These are phyloP conservation scores for Dimorphilus gyrociliatus DNA, from an alignment of 2,888 invertebrate genomes.

Conservation along the genomic window DNA sequence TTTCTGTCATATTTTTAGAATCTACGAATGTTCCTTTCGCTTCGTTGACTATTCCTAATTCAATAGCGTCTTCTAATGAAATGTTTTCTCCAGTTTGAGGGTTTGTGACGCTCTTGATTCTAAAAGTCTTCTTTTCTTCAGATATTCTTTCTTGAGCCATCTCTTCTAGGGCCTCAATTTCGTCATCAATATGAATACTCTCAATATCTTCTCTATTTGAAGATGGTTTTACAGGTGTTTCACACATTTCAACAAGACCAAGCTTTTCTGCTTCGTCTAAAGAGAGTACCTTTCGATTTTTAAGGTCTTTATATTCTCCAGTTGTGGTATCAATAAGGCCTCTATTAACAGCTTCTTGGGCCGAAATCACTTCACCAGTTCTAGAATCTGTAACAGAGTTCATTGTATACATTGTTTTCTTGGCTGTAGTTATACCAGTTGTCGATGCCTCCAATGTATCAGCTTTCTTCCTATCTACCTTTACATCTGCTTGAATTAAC, in stretches of 20 bases:
- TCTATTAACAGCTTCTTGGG: conserved; percentile 75
- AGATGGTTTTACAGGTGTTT: no score
- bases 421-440: conserved; percentile 19
- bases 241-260: no score
- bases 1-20: conserved; percentile 57
- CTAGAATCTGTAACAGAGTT: conserved; percentile 49
- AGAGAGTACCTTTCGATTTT: conserved; percentile 46
- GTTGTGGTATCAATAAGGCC: conserved; percentile 75
- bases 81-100: conserved; percentile 16
- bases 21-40: conserved; percentile 44
- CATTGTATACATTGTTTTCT: conserved; percentile 26
- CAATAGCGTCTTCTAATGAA: conserved; percentile 47
- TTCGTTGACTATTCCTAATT: conserved; percentile 55
- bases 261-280: conserved; percentile 53
- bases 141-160: conserved; percentile 40
- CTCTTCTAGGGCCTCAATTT: conserved; percentile 42
- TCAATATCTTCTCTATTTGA: conserved; percentile 51
- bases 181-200: conserved; percentile 32
- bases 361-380: conserved; percentile 53
- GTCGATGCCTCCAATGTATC: conserved; percentile 2
- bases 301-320: conserved; percentile 48
- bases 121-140: conserved; percentile 21
- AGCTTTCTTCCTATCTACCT: conserved; percentile 3
- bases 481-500: conserved; percentile 3
- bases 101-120: conserved; percentile 11